Percentiles rank a stretch among this genome's conserved stretches.
Evolutionary conservation across 2,113 vertebrate genomes (phyloP).

Genomic region (Corynorhinus townsendii): DNA sequence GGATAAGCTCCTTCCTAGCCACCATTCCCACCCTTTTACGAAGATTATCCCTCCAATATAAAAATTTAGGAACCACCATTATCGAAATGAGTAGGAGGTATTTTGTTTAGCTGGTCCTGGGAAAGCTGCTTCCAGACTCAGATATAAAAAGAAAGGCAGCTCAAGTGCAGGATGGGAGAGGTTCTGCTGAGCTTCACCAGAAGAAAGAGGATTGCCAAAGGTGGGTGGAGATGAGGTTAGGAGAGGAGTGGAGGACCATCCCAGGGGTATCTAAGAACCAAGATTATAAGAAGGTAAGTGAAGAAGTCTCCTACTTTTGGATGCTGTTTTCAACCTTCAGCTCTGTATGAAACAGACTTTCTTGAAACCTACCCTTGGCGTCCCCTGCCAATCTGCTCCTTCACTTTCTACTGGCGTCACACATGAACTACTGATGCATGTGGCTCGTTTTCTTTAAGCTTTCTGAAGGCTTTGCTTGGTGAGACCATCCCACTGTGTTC

Average conservation of each 20-base stretch:
- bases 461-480: neutral
- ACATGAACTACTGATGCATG: neutral
- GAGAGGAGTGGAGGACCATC: neutral
- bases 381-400: neutral
- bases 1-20: neutral
- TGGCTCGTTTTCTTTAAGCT: slow-evolving; percentile 47
- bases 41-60: neutral
- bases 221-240: neutral
- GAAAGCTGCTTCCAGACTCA: neutral
- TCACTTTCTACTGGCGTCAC: neutral
- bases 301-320: neutral
- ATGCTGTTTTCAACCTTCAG: neutral
- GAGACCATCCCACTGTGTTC: slow-evolving; percentile 51
- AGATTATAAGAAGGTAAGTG: neutral
- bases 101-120: neutral
- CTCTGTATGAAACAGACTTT: neutral
- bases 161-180: neutral
- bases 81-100: neutral
- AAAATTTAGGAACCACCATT: neutral
- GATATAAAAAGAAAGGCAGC: neutral
- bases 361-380: neutral
- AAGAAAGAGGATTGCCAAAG: neutral
- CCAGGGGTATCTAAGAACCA: neutral
- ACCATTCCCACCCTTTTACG: neutral
- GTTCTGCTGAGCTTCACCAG: neutral